These are phyloP conservation scores for Coelopa pilipes DNA, from an alignment of 2,888 invertebrate species.

Conservation along the genomic window DNA sequence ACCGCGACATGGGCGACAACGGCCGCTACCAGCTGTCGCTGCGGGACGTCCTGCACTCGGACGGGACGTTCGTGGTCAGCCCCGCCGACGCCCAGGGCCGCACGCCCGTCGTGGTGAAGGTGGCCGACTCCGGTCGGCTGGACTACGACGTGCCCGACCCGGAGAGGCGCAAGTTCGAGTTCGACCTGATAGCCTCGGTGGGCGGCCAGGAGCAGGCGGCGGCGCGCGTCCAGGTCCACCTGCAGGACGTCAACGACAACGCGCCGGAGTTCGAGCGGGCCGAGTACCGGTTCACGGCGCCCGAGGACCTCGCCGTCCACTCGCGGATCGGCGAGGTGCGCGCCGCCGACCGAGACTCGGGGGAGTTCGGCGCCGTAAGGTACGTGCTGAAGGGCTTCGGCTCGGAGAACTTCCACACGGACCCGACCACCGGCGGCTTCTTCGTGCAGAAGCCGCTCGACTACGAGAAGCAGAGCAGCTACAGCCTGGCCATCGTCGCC, in stretches of 20 bases:
- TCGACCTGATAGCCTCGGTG: constrained; percentile 75
- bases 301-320: constrained; percentile 74
- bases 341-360: constrained; percentile 80
- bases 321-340: constrained; percentile 74
- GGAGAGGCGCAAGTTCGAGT: constrained; percentile 72
- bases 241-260: constrained; percentile 85
- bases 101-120: constrained; percentile 79
- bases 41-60: constrained; percentile 71
- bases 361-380: constrained; percentile 76
- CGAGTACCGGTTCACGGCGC: constrained; percentile 74
- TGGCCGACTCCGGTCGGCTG: constrained; percentile 73
- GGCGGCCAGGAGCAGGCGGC: constrained; percentile 71
- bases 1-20: constrained; percentile 79
- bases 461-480: constrained; percentile 83
- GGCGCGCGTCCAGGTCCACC: constrained; percentile 72
- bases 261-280: constrained; percentile 75
- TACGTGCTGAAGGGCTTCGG: constrained; percentile 84
- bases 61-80: constrained; percentile 73
- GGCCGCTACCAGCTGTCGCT: constrained; percentile 76
- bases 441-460: constrained; percentile 76
- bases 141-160: constrained; percentile 78
- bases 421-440: constrained; percentile 75
- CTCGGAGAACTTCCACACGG: constrained; percentile 79
- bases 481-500: constrained; percentile 82
- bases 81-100: constrained; percentile 77